Evolutionary conservation across 2,888 invertebrate species (phyloP), one percentile per base, ranked within the genome.

Genomic region (Aphidoletes aphidimyza): DNA sequence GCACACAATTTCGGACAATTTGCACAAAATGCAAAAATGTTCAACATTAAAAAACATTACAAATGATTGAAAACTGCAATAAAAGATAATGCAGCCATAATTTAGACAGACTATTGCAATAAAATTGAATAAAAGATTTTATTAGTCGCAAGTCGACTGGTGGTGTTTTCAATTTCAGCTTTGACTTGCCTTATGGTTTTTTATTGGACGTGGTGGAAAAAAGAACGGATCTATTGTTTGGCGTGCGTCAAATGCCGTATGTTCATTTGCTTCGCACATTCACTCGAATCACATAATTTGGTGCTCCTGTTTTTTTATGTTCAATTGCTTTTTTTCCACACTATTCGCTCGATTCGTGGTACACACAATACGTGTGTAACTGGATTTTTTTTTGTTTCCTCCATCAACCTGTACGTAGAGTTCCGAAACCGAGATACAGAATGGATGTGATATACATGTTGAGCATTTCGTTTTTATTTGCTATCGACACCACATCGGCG

Each of bases 121-220:
- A 85, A 85, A 85, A 85, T 85, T 85, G 85, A 85, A 85, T 85
- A 85, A 85, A 85, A 85, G 85, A 85, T 85, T 85, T 85, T 83
- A 81, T 81, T 81, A 37, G 81, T 36, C 81, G 81, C 81, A 37
- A 54, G 22, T 36, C 81, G 22, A 37, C 37, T 81, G n/a, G 69
- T 69, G 3, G 26, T 22, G 54, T 26, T 26, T 26, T 26, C 22
- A 54, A 54, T 22, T 54, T 54, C 54, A n/a, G 30, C 69, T 30
- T 30, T 69, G 14, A 17, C 2, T 2, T 47, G 22, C 30, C 11
- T 30, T 11, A 22, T n/a, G n/a, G 11, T 22, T n/a, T 54, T 54
- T 54, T 54, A 54, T 54, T 54, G 54, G 54, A 11, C 54, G n/a
- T 42, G 22, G 30, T 17, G 34, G 34, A 11, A 30, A 26, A 69